Evolutionary conservation across 2,113 vertebrate genomes (phyloP), one percentile per base, ranked within the genome.

Genomic region (Illadopsis cleaveri): DNA sequence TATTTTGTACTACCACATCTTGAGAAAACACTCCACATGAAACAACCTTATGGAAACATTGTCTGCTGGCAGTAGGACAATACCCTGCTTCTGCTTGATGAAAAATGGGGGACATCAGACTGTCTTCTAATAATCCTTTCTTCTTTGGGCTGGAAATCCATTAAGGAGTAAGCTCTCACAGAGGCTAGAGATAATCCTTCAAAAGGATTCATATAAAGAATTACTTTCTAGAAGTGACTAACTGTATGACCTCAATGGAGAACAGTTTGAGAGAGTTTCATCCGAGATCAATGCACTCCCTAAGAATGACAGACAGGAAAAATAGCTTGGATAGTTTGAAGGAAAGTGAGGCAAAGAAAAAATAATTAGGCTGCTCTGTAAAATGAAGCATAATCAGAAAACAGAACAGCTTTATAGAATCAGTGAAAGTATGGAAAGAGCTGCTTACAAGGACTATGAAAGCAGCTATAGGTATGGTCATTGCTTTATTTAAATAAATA

Each of bases 161-260:
- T 71, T 89, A n/a, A 71, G 37, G 23, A 60, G 40, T 56, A 78
- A 60, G 12, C 18, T 68, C 21, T 90, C 23, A 37, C 3, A 78
- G 12, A 73, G 20, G 7, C 24, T 68, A 71, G 57, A 93, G 83
- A 86, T 71, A 83, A 54, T 81, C 45, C 64, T 84, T 89, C 57
- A 91, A 84, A 94, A 89, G 69, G 11, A 51, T 75, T 68, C 21
- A 6, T 33, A 48, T 35, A 35, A 86, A 81, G 54, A 68, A 10
- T 84, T 94, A 44, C 35, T 86, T 91, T 94, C 72, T 60, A 71
- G 65, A 96, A 95, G 15, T 61, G 31, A 68, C 56, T 81, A 54
- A 57, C 70, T 83, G 5, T 45, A 68, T 89, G 30, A 89, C 47
- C 47, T 91, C 76, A 83, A 5, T 25, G 33, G 42, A 73, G 56